A percentile compares a stretch with the other conserved stretches of the same genome.
Conservation (phyloP, 2,888 invertebrate genomes). For the Parnassius glacialis region DNA sequence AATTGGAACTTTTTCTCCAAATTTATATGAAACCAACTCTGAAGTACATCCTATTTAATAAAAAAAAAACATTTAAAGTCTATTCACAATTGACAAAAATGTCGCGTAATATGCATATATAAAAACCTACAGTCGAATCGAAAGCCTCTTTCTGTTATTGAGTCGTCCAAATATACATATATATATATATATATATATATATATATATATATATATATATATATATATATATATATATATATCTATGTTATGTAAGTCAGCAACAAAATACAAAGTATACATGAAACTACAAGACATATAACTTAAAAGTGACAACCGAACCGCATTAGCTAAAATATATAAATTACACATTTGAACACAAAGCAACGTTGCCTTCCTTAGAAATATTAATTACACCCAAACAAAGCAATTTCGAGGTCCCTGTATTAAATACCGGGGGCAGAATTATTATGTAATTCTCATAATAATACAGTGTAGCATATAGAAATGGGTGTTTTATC, state of each 20-base stretch:
- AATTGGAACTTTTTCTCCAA: too few species aligned
- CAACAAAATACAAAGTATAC: slow-evolving; percentile 13
- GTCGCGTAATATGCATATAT: too few species aligned
- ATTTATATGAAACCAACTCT: too few species aligned
- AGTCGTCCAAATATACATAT: too few species aligned
- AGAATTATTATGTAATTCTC: slow-evolving; percentile 32
- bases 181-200: too few species aligned
- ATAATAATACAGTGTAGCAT: slow-evolving; percentile 10
- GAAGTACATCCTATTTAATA: too few species aligned
- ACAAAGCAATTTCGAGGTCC: slow-evolving; percentile 35
- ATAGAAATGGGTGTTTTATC: slow-evolving; percentile 44
- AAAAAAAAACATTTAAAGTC: too few species aligned
- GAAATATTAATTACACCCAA: slow-evolving; percentile 41
- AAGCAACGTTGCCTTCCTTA: slow-evolving; percentile 30
- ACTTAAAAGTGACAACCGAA: slow-evolving; percentile 19
- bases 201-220: too few species aligned
- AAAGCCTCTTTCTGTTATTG: too few species aligned
- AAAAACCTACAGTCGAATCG: too few species aligned
- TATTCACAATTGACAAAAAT: too few species aligned
- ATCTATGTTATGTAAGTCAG: not conserved
- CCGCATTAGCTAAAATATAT: slow-evolving; percentile 28
- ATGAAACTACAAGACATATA: slow-evolving; percentile 8
- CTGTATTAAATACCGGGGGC: slow-evolving; percentile 33
- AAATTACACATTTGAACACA: slow-evolving; percentile 28
- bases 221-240: too few species aligned